Conservation (phyloP, 1,140 invertebrate species). For the Bombus superbus region DNA sequence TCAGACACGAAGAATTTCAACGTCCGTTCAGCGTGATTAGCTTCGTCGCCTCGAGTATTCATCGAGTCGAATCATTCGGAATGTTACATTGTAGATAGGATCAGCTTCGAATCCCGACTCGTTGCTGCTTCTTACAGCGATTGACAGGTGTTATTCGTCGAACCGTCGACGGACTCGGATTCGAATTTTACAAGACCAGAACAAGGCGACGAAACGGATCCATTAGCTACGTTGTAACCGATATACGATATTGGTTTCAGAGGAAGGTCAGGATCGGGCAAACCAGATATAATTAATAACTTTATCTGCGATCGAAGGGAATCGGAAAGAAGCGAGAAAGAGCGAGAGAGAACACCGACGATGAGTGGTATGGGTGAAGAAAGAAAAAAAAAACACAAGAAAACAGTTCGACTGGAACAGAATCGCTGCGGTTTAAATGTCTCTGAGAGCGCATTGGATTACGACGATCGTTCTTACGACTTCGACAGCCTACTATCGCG, state of each 20-base stretch:
- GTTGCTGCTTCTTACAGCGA: neutral
- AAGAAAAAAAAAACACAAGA: neutral
- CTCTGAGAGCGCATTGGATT: conserved; percentile 38
- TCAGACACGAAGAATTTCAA: neutral
- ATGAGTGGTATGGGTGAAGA: neutral
- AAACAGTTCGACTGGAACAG: conserved; percentile 14
- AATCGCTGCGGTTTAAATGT: conserved; percentile 41
- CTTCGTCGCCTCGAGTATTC: neutral
- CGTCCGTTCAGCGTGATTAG: neutral
- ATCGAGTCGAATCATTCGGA: neutral
- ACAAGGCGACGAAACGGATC: neutral
- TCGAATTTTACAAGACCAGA: neutral
- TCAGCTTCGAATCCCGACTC: no score
- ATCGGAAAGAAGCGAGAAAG: neutral
- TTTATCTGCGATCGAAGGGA: neutral
- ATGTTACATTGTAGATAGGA: neutral
- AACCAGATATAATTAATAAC: conserved; percentile 7
- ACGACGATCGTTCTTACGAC: conserved; percentile 41
- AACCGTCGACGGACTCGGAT: neutral
- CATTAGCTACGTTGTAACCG: neutral
- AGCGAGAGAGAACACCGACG: neutral
- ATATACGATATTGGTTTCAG: conserved; percentile 17
- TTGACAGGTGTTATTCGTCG: neutral
- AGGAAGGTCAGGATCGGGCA: conserved; percentile 18
- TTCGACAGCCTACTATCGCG: conserved; percentile 39